phyloP scores from a whole-genome alignment of 2,797 vertebrate genomes.

The Lagocephalus sceleratus region DNA sequence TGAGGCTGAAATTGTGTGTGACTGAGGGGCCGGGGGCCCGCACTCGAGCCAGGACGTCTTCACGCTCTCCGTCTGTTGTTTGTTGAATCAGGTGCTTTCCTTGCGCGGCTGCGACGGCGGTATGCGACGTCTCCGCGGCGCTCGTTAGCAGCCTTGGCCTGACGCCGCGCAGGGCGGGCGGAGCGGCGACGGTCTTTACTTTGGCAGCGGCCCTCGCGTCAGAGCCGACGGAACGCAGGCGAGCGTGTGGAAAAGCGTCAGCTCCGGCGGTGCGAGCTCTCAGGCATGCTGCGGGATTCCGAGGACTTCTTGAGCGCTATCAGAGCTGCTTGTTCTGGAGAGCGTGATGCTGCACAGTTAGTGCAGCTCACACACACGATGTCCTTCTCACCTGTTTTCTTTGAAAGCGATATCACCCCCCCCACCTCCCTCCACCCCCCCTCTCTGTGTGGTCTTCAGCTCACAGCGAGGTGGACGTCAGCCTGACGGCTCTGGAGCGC shows the following conservation, averaged over 20 bases:
- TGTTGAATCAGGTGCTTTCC: conserved; percentile 57
- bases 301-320: conserved; percentile 39
- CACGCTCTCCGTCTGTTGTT: conserved; percentile 36
- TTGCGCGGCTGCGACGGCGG: conserved; percentile 21
- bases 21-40: conserved; percentile 13
- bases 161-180: conserved; percentile 6
- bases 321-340: conserved; percentile 4
- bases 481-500: conserved; percentile 29
- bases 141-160: conserved; percentile 12
- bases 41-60: conserved; percentile 26
- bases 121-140: conserved; percentile 6
- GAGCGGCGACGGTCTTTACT: conserved; percentile 31
- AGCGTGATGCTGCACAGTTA: conserved; percentile 15
- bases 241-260: conserved; percentile 45
- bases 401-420: conserved; percentile 39
- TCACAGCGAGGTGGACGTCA: conserved; percentile 17
- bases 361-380: conserved; percentile 1
- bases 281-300: conserved; percentile 26
- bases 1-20: conserved; percentile 28
- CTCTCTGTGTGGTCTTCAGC: conserved; percentile 44
- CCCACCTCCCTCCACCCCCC: conserved; percentile 8
- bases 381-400: conserved; percentile 36
- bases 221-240: conserved; percentile 33
- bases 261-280: conserved; percentile 33
- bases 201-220: conserved; percentile 51